phyloP scores from a whole-genome alignment of 1,140 invertebrate species.

The Spodoptera litura region DNA sequence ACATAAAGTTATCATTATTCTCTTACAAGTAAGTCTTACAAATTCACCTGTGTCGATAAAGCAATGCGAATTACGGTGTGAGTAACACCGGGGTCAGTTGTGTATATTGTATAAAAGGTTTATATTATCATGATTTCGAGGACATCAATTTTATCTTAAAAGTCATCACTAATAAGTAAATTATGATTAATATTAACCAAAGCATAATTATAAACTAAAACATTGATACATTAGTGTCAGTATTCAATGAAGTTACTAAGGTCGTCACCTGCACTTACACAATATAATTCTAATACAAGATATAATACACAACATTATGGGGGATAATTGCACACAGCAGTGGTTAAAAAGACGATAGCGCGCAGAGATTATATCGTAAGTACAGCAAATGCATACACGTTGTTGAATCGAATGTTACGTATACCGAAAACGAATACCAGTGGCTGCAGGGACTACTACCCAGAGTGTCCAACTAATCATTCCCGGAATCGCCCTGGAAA shows the following conservation, averaged over 20 bases:
- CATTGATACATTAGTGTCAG: constrained; percentile 80
- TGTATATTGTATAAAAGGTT: constrained; percentile 78
- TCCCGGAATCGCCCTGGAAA: constrained; percentile 62
- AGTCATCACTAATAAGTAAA: constrained; percentile 80
- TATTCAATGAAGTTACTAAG: constrained; percentile 74
- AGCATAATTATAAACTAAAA: constrained; percentile 84
- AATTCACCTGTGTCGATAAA: constrained; percentile 84
- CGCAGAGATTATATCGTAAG: constrained; percentile 66
- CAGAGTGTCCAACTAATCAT: constrained; percentile 23
- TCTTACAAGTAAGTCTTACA: constrained; percentile 85
- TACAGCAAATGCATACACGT: constrained; percentile 66
- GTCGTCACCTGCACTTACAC: constrained; percentile 63
- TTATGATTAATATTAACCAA: constrained; percentile 85
- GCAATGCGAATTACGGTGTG: constrained; percentile 70
- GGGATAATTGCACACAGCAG: constrained; percentile 79
- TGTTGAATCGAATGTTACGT: constrained; percentile 37
- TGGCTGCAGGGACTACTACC: constrained; percentile 1
- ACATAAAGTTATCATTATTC: constrained; percentile 85
- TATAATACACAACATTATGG: constrained; percentile 80
- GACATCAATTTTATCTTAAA: constrained; percentile 78
- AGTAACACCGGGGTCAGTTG: constrained; percentile 66
- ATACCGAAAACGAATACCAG: constrained; percentile 32
- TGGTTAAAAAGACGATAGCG: constrained; percentile 70
- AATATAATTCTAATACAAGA: constrained; percentile 76
- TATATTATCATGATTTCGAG: constrained; percentile 76